Conservation (phyloP, 2,113 vertebrate genomes). For the Puma concolor region DNA sequence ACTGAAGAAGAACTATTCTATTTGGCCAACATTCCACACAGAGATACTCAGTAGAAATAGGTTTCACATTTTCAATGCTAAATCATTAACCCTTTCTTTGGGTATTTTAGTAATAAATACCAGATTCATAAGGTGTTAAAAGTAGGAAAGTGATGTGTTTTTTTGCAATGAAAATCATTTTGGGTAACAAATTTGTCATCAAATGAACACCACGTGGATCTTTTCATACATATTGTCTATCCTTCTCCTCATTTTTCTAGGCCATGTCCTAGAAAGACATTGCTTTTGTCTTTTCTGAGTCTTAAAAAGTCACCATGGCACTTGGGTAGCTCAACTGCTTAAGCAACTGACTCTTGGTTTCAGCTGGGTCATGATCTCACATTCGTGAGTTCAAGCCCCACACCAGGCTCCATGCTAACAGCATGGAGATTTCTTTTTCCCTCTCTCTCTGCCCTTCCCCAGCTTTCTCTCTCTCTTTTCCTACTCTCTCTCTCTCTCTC, state of each 20-base stretch:
- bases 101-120: conserved; percentile 26
- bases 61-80: not conserved
- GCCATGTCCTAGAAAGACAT: not conserved
- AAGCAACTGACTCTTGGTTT: too few relatives aligned
- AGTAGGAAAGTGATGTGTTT: not conserved
- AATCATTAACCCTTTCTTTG: not conserved
- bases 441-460: too few relatives aligned
- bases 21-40: not conserved
- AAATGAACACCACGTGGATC: not conserved
- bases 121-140: not conserved
- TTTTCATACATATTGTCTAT: not conserved
- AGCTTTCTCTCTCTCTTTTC: too few relatives aligned
- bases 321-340: too few relatives aligned
- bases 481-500: too few relatives aligned
- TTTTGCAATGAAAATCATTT: conserved; percentile 31
- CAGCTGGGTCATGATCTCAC: too few relatives aligned
- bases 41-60: not conserved
- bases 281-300: conserved; percentile 40
- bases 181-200: not conserved
- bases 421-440: too few relatives aligned
- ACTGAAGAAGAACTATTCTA: not conserved
- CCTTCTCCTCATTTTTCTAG: conserved; percentile 28
- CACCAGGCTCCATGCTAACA: too few relatives aligned
- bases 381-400: too few relatives aligned
- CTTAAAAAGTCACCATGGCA: not conserved